A percentile compares a stretch with the other conserved stretches of the same genome.
Conservation (phyloP, 2,113 vertebrate species). For the Micromys minutus region DNA sequence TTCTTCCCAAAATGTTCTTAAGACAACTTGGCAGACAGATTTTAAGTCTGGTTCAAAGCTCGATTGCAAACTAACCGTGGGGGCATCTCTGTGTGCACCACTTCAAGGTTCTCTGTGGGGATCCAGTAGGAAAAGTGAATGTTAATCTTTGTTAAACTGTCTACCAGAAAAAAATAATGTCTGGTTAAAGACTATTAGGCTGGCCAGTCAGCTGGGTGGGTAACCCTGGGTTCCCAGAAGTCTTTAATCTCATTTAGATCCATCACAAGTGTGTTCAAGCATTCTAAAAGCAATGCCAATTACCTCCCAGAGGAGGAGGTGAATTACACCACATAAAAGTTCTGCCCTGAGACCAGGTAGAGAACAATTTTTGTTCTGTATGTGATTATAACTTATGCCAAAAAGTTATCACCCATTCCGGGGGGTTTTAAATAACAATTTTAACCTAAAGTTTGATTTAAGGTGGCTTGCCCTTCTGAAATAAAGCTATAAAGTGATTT, state of each 20-base stretch:
- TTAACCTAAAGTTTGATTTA: constrained; percentile 60
- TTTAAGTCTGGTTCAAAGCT: constrained; percentile 18
- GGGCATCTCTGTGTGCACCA: background rate
- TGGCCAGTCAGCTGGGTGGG: constrained; percentile 54
- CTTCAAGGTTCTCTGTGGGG: constrained; percentile 55
- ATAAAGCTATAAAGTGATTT: constrained; percentile 37
- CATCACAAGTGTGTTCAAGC: constrained; percentile 65
- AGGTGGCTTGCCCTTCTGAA: constrained; percentile 12
- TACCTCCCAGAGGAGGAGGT: constrained; percentile 56
- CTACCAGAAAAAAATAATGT: constrained; percentile 68
- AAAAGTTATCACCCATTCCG: constrained; percentile 37
- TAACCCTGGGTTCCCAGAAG: constrained; percentile 65
- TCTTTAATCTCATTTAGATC: constrained; percentile 68
- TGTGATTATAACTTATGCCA: constrained; percentile 46
- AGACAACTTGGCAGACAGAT: constrained; percentile 37
- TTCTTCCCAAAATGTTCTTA: constrained; percentile 48
- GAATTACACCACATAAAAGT: constrained; percentile 50
- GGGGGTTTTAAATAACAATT: constrained; percentile 45
- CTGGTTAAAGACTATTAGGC: constrained; percentile 69
- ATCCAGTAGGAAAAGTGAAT: constrained; percentile 54
- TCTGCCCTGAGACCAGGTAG: constrained; percentile 4
- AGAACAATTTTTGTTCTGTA: constrained; percentile 49
- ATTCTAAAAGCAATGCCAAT: constrained; percentile 59
- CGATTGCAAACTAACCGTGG: constrained; percentile 28
- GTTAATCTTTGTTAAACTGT: constrained; percentile 65